Evolutionary conservation across 2,797 vertebrate genomes (phyloP).

Genomic region (Rachycentron canadum): DNA sequence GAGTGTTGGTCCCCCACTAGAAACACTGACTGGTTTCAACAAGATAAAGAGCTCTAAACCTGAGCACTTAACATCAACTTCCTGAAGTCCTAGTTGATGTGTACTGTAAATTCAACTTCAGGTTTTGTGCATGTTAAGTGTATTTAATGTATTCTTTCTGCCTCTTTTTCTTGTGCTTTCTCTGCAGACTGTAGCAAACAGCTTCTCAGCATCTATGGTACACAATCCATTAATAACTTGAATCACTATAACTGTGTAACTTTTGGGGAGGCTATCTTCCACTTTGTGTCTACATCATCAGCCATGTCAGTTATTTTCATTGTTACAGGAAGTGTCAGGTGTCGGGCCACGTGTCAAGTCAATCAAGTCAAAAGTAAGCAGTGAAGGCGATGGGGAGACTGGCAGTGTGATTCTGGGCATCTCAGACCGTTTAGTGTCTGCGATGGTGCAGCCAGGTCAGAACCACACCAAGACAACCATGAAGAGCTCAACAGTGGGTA

Average conservation of each 20-base stretch:
- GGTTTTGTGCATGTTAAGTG: neutral
- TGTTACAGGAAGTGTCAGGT: conserved; percentile 64
- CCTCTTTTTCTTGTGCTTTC: neutral
- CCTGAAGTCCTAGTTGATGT: neutral
- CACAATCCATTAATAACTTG: neutral
- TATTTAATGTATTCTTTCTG: neutral
- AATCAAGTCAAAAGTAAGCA: conserved; percentile 31
- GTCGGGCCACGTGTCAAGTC: conserved; percentile 27
- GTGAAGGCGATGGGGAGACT: conserved; percentile 37
- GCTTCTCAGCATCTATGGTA: conserved; percentile 60
- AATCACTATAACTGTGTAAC: neutral
- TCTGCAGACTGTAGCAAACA: conserved; percentile 55
- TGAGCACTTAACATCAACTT: neutral
- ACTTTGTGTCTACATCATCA: neutral
- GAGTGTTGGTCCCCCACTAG: neutral
- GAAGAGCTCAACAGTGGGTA: conserved; percentile 60
- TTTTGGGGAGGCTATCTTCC: neutral
- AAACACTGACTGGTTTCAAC: neutral
- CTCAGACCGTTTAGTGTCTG: conserved; percentile 59
- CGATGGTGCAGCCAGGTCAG: conserved; percentile 25
- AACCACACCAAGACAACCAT: conserved; percentile 51
- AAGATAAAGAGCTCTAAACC: neutral
- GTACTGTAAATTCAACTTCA: neutral
- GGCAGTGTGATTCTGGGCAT: conserved; percentile 68
- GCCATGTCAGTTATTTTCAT: neutral